phyloP scores from a whole-genome alignment of 2,797 vertebrate species.

The Myoxocephalus aenaeus region DNA sequence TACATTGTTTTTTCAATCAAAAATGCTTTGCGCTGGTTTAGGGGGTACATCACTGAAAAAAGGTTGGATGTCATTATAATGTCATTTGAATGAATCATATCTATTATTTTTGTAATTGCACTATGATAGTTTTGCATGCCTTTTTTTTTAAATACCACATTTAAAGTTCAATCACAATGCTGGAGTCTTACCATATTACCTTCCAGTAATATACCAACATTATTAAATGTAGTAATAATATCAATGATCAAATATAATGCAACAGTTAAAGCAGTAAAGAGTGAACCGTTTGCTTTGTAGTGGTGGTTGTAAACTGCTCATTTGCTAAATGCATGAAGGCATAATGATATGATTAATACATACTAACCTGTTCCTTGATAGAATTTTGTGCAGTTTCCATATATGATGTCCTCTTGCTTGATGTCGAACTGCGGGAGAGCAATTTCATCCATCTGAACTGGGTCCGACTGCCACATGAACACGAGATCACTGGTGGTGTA shows the following conservation, averaged over 20 bases:
- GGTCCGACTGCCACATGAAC: slow-evolving; percentile 98
- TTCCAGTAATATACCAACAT: neutral
- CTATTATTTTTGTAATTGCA: neutral
- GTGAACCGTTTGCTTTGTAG: neutral
- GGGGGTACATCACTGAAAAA: no score
- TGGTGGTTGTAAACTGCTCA: neutral
- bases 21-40: no score
- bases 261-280: neutral
- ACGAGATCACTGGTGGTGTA: slow-evolving; percentile 96
- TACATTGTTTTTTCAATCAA: no score
- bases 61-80: neutral
- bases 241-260: neutral
- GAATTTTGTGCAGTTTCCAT: slow-evolving; percentile 97
- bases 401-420: slow-evolving; percentile 95
- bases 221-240: no score
- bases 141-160: neutral
- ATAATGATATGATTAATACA: neutral
- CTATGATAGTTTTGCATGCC: neutral
- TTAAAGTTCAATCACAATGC: neutral
- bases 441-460: slow-evolving; percentile 96
- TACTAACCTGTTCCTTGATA: slow-evolving; percentile 89
- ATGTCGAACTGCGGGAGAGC: slow-evolving; percentile 97
- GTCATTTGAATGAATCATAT: neutral
- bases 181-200: neutral
- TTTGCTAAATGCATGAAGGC: neutral